A percentile compares a stretch with the other conserved stretches of the same genome.
These are phyloP conservation scores for Campopleginae sp. DNA, from an alignment of 2,888 invertebrate genomes.

Conservation along the genomic window DNA sequence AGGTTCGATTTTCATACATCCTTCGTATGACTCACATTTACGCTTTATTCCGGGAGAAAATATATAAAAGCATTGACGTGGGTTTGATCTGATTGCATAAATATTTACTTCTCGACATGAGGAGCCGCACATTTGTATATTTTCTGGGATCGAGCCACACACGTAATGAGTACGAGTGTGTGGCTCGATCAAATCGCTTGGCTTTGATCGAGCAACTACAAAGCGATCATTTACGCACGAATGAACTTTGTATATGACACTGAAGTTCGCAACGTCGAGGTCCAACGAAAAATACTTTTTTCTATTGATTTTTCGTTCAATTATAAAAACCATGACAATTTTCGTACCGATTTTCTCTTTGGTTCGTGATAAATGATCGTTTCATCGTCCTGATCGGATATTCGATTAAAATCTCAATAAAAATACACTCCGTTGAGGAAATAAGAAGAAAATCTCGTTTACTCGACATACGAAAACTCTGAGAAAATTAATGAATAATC, in stretches of 20 bases:
- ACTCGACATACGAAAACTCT: no score
- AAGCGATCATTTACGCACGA: constrained; percentile 20
- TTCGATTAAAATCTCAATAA: no score
- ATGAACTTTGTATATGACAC: not conserved
- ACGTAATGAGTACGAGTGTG: not conserved
- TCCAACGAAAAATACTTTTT: not conserved
- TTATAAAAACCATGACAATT: not conserved
- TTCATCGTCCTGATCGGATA: no score
- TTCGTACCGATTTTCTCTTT: no score
- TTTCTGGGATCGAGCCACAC: not conserved
- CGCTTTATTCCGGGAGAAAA: not conserved
- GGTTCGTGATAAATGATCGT: no score
- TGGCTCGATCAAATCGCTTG: constrained; percentile 15
- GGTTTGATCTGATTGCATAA: constrained; percentile 67
- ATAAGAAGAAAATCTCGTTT: no score
- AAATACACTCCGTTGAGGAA: no score
- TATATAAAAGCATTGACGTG: constrained; percentile 46
- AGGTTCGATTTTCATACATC: not conserved
- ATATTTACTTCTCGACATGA: constrained; percentile 59
- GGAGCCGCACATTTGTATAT: not conserved
- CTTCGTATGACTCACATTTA: not conserved
- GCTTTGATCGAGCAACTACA: constrained; percentile 54
- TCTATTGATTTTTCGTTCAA: not conserved
- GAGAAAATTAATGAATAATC: not conserved
- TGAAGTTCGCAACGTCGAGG: not conserved